A percentile compares a stretch with the other conserved stretches of the same genome.
These are phyloP conservation scores for Todiramphus saurophagus DNA, from an alignment of 2,113 vertebrate species.

Conservation along the genomic window DNA sequence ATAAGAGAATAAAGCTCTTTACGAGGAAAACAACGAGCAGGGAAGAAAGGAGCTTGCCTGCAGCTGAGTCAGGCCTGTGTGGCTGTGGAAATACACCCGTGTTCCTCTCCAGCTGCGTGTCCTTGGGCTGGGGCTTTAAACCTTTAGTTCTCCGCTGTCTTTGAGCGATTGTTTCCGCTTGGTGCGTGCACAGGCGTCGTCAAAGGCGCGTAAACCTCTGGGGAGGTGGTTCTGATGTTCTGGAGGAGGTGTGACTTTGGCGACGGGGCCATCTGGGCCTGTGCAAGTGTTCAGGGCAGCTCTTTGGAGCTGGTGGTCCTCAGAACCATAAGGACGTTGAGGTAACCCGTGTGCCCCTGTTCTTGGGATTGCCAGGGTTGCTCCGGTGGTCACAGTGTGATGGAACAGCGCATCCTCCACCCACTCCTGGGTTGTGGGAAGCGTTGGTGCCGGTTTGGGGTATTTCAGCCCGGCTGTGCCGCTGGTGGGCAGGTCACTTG, in stretches of 20 bases:
- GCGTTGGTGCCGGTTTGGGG: background rate
- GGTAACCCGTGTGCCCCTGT: background rate
- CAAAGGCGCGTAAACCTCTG: rapidly evolving
- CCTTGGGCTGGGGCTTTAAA: background rate
- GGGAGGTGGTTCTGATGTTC: background rate
- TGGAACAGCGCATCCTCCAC: rapidly evolving
- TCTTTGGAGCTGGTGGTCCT: background rate
- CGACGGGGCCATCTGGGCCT: rapidly evolving
- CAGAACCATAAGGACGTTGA: rapidly evolving
- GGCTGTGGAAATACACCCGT: rapidly evolving
- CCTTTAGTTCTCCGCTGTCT: background rate
- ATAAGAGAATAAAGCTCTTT: background rate
- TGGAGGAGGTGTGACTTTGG: background rate
- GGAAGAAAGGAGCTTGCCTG: background rate
- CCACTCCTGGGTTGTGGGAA: background rate
- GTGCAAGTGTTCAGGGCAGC: background rate
- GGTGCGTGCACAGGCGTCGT: background rate
- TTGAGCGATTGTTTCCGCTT: background rate
- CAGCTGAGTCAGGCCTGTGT: rapidly evolving
- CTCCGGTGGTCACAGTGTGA: background rate
- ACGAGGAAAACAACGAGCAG: background rate
- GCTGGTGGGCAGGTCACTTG: rapidly evolving
- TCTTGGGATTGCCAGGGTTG: background rate
- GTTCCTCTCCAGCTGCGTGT: rapidly evolving
- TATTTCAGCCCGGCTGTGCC: background rate